Evolutionary conservation across 2,797 vertebrate species (phyloP), one percentile per base, ranked within the genome.

Genomic region (Micropoecilia bifurca): DNA sequence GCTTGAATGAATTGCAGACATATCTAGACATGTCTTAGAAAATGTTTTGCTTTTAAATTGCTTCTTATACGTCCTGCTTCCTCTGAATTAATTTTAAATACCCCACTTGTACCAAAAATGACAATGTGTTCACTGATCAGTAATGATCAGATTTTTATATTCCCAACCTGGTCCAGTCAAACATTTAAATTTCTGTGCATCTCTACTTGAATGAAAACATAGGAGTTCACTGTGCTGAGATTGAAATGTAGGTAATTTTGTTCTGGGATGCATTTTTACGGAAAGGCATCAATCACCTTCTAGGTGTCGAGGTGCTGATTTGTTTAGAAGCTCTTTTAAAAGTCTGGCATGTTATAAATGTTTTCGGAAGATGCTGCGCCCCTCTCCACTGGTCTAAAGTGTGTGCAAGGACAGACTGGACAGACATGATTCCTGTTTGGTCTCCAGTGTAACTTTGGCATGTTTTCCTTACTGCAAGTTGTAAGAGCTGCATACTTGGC

Each of bases 321-420:
- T 85, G 79, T 87, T 88, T 79, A 81, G 41, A 50, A 76, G 83
- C 57, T 78, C 81, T 87, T 88, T 78, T 80, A 89, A 89, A 81
- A 82, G 85, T 84, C 78, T 86, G 90, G 82, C 74, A 90, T 86
- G 83, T 71, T 76, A 81, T 76, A 83, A 90, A 89, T 90, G 83
- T 73, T 80, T 83, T 46, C 72, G 55, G 80, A 76, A 79, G 82
- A 77, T 77, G 77, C 74, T 7, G 43, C 74, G 78, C 53, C 55
- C 47, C 74, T 79, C 46, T 61, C 53, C 74, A 66, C 53, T n/a
- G 25, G 41, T 46, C 69, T 59, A 39, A 48, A 47, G 39, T 73
- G 73, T 75, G 81, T 61, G 69, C 25, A 71, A 25, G 28, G 68
- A 71, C 43, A 71, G 59, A 69, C 25, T 41, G 47, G 48, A 10